Conservation (phyloP, 2,113 vertebrate genomes). For the Prochilodus magdalenae region DNA sequence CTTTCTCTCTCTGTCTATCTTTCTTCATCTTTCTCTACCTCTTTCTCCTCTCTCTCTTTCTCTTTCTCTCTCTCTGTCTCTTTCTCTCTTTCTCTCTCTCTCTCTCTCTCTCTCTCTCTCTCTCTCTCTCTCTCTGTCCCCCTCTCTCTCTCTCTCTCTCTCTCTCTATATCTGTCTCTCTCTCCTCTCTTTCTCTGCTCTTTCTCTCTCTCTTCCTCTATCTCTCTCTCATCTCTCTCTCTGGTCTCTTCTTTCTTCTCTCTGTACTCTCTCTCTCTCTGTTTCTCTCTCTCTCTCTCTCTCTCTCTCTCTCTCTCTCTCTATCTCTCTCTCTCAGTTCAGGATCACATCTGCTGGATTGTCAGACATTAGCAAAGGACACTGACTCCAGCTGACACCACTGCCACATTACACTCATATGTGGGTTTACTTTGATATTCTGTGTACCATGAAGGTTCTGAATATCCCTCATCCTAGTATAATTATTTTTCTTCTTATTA, state of each 20-base stretch:
- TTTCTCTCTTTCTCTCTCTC: background rate
- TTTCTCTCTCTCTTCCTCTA: no score
- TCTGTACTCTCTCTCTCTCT: no score
- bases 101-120: background rate
- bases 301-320: background rate
- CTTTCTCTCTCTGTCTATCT: no score
- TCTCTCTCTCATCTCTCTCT: background rate
- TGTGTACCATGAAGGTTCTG: background rate
- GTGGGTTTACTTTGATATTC: background rate
- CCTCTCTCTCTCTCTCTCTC: background rate
- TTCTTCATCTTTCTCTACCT: no score
- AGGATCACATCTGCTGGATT: background rate
- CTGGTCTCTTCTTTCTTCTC: no score
- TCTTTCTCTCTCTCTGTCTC: no score
- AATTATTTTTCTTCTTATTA: no score
- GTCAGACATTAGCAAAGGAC: background rate
- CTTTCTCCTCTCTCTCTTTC: no score
- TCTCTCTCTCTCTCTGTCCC: background rate
- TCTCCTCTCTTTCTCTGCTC: no score
- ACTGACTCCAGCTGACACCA: slow-evolving; percentile 10
- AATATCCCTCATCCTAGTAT: no score
- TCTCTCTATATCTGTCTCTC: no score
- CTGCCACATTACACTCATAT: background rate
- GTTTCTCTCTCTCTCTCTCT: no score
- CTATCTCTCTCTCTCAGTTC: background rate